Base-by-base conservation (phyloP, 1,140 invertebrate species). In the Listronotus oregonensis region DNA sequence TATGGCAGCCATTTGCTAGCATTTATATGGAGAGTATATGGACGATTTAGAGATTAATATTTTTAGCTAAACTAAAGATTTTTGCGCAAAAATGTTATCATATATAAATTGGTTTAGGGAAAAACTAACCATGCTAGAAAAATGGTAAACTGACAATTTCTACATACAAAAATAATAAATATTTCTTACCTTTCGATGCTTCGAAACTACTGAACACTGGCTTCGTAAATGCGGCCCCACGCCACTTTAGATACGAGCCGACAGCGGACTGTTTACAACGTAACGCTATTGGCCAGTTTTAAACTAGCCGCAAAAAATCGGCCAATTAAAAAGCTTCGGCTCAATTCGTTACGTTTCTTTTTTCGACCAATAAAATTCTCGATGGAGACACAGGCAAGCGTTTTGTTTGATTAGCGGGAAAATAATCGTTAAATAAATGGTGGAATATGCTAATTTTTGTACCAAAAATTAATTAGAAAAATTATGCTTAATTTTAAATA, bases 221-320 rank as follows among this genome's bases (percentile, higher is more conserved):
- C 84, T 84, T 84, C 82, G 83, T 84, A 84, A 82, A 82, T 71
- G 78, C 75, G 81, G 83, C 82, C 84, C 83, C 83, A 85, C 84
- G 84, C 84, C 82, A 86, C 83, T 84, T 82, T 80, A 81, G 81
- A 81, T 78, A 78, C 78, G 81, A 82, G 79, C 81, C 78, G 79
- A 82, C 80, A 79, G 76, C 80, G 77, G 74, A 79, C 78, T 78
- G 79, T 78, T 80, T 82, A 81, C 79, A 77, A 77, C 71, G 56
- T 55, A 56, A 68, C 71, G 68, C 55, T 71, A 86, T 86, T 86
- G 85, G 85, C 73, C 73, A 74, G 78, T 78, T 85, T 85, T 76
- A 80, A 84, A 86, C 82, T 81, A 82, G 79, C 80, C 85, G 85
- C 84, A 83, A 81, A 82, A 82, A 82, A 75, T 78, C 74, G 74